A percentile compares a stretch with the other conserved stretches of the same genome.
phyloP scores from a whole-genome alignment of 1,140 invertebrate genomes.

The Drosophila melanica region DNA sequence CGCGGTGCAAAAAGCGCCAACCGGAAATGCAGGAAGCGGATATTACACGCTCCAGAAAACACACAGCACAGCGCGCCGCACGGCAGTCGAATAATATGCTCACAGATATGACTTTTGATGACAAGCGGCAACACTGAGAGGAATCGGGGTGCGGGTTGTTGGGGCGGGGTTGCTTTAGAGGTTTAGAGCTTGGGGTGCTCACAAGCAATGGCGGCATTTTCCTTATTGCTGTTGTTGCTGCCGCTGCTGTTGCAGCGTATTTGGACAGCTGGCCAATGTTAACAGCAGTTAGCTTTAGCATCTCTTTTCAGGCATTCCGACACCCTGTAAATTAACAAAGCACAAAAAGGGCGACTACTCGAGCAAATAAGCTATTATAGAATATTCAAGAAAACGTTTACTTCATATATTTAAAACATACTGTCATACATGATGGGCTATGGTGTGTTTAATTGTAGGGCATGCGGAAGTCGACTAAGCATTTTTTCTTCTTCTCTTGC shows the following conservation, averaged over 20 bases:
- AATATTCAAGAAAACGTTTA: neutral
- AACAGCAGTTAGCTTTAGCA: slow-evolving; percentile 8
- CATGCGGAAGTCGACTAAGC: neutral
- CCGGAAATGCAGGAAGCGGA: slow-evolving; percentile 82
- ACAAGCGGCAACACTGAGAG: slow-evolving; percentile 24
- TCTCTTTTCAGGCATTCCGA: neutral
- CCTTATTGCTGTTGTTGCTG: slow-evolving; percentile 34
- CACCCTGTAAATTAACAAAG: neutral
- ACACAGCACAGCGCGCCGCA: slow-evolving; percentile 37
- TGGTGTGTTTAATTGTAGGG: neutral
- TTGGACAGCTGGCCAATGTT: slow-evolving; percentile 65
- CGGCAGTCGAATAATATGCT: slow-evolving; percentile 64
- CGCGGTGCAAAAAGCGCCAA: slow-evolving; percentile 55
- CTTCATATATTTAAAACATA: too few species aligned
- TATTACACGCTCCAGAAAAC: slow-evolving; percentile 81
- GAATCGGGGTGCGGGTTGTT: neutral
- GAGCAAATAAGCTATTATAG: neutral
- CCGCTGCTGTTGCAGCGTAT: slow-evolving; percentile 39
- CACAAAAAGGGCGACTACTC: neutral
- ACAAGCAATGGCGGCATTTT: slow-evolving; percentile 35
- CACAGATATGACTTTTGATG: slow-evolving; percentile 77
- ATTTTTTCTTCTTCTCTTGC: neutral
- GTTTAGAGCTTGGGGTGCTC: neutral
- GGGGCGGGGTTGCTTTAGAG: neutral
- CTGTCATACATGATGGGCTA: too few species aligned